Base-by-base conservation (phyloP, 2,797 vertebrate species). In the Zenarchopterus dispar region DNA sequence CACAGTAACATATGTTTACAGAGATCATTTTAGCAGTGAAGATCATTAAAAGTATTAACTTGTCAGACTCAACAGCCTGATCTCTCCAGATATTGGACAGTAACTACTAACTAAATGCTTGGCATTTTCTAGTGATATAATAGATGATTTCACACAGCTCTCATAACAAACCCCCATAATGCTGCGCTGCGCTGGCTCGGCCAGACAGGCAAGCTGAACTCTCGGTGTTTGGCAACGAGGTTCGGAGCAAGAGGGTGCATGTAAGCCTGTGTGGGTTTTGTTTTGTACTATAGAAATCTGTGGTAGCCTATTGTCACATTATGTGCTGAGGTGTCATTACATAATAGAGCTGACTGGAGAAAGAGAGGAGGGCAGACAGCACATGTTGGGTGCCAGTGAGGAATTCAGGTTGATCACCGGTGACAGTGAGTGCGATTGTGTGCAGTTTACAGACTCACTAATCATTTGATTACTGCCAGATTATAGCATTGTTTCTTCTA, bases 261-360 rank as follows among this genome's bases (percentile, higher is more conserved):
- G 36, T 39, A 10, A 13, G 36, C 36, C 1, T 24, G 7, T 52
- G 33, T 56, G 67, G 59, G 56, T 68, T 62, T 73, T 73, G 48
- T 56, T 70, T 63, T 72, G 39, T 60, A 68, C 50, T 69, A 75
- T 68, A 66, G 74, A 83, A 75, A 69, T 85, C 66, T 73, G 61
- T 50, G 48, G 64, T 75, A 3, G 28, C 5, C 28, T 8, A 76
- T 82, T 86, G 85, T 85, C 52, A 70, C 71, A 74, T 74, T 73
- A 75, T 87, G 73, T 80, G 76, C 70, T 68, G 76, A 69, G 74
- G 59, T 79, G 56, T 79, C 68, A 71, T 90, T 89, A 84, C 70
- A 78, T 87, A 86, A 91, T 67, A 74, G 75, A 48, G 55, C 31
- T 63, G 76, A 64, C 26, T 56, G 56, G 54, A 46, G 61, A 54